Percentiles rank a stretch among this genome's conserved stretches.
These are phyloP conservation scores for Myotis lucifugus DNA, from an alignment of 2,113 vertebrate genomes.

Conservation along the genomic window DNA sequence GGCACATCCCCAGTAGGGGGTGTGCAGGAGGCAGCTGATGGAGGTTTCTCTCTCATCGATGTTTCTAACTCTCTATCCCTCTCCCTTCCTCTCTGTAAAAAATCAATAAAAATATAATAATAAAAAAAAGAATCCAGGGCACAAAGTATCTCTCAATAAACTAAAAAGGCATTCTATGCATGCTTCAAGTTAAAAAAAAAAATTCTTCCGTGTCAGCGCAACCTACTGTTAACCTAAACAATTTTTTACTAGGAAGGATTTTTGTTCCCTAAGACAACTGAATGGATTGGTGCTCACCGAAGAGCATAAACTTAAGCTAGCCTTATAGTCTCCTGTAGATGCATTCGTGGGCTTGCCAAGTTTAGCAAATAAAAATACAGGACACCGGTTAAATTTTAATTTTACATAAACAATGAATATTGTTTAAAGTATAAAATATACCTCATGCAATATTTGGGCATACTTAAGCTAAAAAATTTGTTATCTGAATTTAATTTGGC, in stretches of 20 bases:
- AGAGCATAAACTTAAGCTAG: not conserved
- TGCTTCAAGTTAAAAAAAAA: not conserved
- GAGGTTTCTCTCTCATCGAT: too few species aligned
- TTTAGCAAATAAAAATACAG: conserved; percentile 49
- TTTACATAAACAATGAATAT: conserved; percentile 37
- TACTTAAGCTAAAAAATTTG: not conserved
- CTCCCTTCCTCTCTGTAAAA: too few species aligned
- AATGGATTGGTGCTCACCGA: not conserved
- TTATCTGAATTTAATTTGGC: conserved; percentile 15
- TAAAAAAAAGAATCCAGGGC: too few species aligned
- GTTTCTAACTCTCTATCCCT: too few species aligned
- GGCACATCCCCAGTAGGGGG: too few species aligned
- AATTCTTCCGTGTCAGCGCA: not conserved
- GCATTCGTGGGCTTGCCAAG: not conserved
- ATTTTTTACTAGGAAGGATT: not conserved
- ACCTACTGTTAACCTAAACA: not conserved
- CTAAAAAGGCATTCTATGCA: too few species aligned
- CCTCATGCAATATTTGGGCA: conserved; percentile 12
- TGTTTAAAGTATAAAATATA: conserved; percentile 15
- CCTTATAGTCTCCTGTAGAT: not conserved
- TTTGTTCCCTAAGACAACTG: not conserved
- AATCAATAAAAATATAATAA: too few species aligned
- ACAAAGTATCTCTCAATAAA: too few species aligned
- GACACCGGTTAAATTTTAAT: conserved; percentile 5
- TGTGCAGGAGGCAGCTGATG: too few species aligned